Evolutionary conservation across 2,797 vertebrate genomes (phyloP).

Genomic region (Hozukius guyotensis): DNA sequence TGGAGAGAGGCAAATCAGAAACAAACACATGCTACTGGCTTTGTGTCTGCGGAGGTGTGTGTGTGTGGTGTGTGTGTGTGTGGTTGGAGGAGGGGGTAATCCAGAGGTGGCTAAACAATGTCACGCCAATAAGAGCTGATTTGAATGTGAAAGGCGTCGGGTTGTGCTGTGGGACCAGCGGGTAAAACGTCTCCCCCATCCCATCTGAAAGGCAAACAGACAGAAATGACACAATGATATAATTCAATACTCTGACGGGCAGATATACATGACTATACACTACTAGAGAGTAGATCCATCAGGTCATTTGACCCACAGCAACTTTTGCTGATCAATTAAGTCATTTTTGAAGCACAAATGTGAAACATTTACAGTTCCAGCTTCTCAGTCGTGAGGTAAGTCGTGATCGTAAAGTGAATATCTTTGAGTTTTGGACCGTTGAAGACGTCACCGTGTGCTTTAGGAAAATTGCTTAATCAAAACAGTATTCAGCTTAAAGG

Average conservation of each 20-base stretch:
- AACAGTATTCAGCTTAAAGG: background rate
- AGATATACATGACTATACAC: background rate
- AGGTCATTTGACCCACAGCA: background rate
- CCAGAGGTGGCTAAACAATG: conserved; percentile 57
- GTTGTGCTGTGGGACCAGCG: conserved; percentile 10
- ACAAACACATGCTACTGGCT: conserved; percentile 18
- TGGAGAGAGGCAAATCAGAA: conserved; percentile 16
- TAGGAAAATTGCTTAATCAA: background rate
- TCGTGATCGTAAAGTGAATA: background rate
- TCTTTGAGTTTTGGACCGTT: background rate
- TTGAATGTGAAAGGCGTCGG: conserved; percentile 60
- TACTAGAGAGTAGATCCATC: background rate
- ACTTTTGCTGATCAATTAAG: background rate
- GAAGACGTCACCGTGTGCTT: background rate
- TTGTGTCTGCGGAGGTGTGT: conserved; percentile 11
- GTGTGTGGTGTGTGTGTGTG: conserved; percentile 29
- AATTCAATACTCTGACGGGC: background rate
- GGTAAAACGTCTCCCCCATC: background rate
- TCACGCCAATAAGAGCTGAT: conserved; percentile 63
- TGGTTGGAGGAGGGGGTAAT: conserved; percentile 17
- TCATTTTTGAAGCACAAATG: background rate
- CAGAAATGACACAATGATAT: background rate
- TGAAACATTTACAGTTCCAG: background rate
- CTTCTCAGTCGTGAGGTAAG: background rate
- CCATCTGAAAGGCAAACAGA: conserved; percentile 14